phyloP scores from a whole-genome alignment of 2,797 vertebrate species.

The Scyliorhinus canicula region DNA sequence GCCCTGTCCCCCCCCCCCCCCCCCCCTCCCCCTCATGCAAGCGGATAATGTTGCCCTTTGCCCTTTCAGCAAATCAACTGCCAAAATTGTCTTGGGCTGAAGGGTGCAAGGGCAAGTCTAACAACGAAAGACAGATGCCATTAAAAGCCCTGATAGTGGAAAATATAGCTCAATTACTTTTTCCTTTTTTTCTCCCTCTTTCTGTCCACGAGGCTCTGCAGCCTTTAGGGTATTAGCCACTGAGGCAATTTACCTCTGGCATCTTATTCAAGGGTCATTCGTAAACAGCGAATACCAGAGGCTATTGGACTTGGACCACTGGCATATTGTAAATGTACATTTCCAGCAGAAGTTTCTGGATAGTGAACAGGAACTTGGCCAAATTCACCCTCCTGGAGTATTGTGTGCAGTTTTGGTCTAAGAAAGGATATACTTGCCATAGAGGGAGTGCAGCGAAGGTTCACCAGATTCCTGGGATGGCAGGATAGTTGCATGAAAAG shows the following conservation, averaged over 20 bases:
- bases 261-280: not conserved
- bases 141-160: no score
- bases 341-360: not conserved
- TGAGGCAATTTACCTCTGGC: not conserved
- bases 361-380: not conserved
- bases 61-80: not conserved
- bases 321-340: not conserved
- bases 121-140: no score
- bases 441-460: no score
- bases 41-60: not conserved
- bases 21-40: not conserved
- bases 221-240: not conserved
- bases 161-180: not conserved
- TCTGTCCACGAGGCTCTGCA: not conserved
- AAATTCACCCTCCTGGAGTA: not conserved
- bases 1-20: not conserved
- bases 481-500: no score
- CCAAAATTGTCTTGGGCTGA: not conserved
- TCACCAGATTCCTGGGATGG: no score
- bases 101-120: not conserved
- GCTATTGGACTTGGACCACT: not conserved
- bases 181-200: not conserved
- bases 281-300: not conserved
- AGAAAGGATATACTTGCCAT: no score
- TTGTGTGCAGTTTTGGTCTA: no score